Conservation (phyloP, 2,797 vertebrate genomes). For the Megalops cyprinoides region DNA sequence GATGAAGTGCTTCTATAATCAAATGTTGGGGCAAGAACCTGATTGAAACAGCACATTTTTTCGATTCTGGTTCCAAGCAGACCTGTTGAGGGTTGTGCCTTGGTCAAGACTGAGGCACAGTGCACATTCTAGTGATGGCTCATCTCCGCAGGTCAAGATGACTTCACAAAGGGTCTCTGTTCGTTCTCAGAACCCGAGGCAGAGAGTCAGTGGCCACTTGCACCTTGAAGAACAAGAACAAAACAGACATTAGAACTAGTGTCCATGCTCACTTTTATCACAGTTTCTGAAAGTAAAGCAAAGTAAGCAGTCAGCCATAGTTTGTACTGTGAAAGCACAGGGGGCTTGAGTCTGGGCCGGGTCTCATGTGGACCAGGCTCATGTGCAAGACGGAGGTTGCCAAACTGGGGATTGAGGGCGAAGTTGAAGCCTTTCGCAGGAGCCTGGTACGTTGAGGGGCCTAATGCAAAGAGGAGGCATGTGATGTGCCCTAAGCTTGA, state of each 20-base stretch:
- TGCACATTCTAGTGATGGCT: not conserved
- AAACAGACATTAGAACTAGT: constrained; percentile 37
- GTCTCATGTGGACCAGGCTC: constrained; percentile 35
- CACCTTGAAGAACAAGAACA: constrained; percentile 47
- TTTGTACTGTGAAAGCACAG: not conserved
- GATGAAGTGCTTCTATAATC: constrained; percentile 44
- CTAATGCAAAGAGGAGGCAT: constrained; percentile 85
- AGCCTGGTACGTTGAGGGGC: constrained; percentile 70
- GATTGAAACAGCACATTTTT: not conserved
- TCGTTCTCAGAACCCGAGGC: not conserved
- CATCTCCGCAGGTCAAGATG: constrained; percentile 17
- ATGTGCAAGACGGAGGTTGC: constrained; percentile 36
- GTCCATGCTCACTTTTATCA: constrained; percentile 4
- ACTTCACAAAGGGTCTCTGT: constrained; percentile 16
- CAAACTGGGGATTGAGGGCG: constrained; percentile 66
- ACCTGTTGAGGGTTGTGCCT: not conserved
- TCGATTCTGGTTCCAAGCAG: not conserved
- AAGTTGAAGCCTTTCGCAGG: constrained; percentile 65
- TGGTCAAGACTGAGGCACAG: not conserved
- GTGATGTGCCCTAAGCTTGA: constrained; percentile 81
- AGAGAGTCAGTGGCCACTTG: constrained; percentile 25
- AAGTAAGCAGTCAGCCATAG: constrained; percentile 1
- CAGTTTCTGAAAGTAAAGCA: not conserved
- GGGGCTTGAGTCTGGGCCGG: constrained; percentile 37
- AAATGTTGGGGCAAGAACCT: constrained; percentile 32